These are phyloP conservation scores for Erebia ligea DNA, from an alignment of 2,888 invertebrate genomes.

Conservation along the genomic window DNA sequence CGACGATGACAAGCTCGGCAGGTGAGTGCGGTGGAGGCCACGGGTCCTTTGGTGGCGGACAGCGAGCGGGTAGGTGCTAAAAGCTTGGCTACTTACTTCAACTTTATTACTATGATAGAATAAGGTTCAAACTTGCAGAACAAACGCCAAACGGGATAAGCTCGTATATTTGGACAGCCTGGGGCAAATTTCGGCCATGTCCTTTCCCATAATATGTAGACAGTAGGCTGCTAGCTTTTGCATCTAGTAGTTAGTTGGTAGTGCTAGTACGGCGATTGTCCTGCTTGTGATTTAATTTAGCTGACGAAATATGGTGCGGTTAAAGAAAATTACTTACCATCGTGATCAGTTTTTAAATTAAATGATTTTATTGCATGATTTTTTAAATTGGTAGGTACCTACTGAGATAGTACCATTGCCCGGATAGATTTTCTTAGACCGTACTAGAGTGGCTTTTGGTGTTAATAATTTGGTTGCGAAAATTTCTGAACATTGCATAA, in stretches of 20 bases:
- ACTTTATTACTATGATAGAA: background rate
- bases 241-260: constrained; percentile 1
- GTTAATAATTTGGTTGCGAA: constrained; percentile 10
- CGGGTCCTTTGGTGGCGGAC: constrained; percentile 11
- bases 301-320: constrained; percentile 16
- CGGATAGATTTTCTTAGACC: constrained; percentile 14
- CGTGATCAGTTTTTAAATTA: background rate
- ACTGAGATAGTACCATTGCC: background rate
- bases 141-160: background rate
- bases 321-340: constrained; percentile 18
- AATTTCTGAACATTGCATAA: constrained; percentile 20
- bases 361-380: background rate
- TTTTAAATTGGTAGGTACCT: background rate
- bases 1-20: constrained; percentile 94
- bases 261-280: constrained; percentile 11
- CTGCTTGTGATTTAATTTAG: constrained; percentile 3
- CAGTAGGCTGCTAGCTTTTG: constrained; percentile 6
- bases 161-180: too few species aligned
- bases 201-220: background rate
- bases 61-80: constrained; percentile 28
- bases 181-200: too few species aligned
- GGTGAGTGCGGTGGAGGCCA: constrained; percentile 82
- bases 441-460: constrained; percentile 18
- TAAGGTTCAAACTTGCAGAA: constrained; percentile 22
- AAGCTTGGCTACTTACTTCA: constrained; percentile 25